Base-by-base conservation (phyloP, 2,113 vertebrate genomes). In the Garra rufa region DNA sequence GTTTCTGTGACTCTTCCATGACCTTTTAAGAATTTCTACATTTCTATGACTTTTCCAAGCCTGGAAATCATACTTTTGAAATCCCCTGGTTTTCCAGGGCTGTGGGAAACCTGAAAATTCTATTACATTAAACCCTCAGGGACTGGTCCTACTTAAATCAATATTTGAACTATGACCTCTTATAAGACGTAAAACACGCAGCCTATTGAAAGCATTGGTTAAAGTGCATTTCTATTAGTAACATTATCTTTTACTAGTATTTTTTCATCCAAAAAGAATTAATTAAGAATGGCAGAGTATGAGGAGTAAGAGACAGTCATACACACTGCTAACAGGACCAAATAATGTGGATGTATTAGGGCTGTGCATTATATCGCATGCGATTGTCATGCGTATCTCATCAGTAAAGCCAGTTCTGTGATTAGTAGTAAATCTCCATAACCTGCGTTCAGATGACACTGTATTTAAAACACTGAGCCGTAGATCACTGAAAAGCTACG, bases 61-160 rank as follows among this genome's bases (percentile, higher is more conserved):
- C 30, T 38, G 30, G 65, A 38, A 21, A 69, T 69, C 17, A 38
- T 28, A 69, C 8, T 69, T 67, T 34, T 38, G 1, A 69, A 38
- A 69, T 21, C 9, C 30, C 30, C 17, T 69, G 30, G 65, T 69
- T 10, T 69, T 69, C 15, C 9, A 38, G 30, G 63, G 30, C 7
- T 38, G 17, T 38, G 65, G 30, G 30, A 69, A 38, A 8, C 30
- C 65, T 69, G 65, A 76, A 80, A 61, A 85, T 61, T 38, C 38
- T 14, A 48, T 65, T 21, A 6, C 19, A 55, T 38, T n/a, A 57
- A 3, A 57, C 26, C 50, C 30, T 67, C 28, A 38, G 63, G 63
- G 63, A 67, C 63, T 19, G 30, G 30, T 9, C 30, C 8, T 67
- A 4, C 15, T 10, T 30, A 4, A 52, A 34, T 76, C 26, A 19